A percentile compares a stretch with the other conserved stretches of the same genome.
These are phyloP conservation scores for Drosophila sulfurigaster DNA, from an alignment of 1,140 invertebrate species.

Conservation along the genomic window DNA sequence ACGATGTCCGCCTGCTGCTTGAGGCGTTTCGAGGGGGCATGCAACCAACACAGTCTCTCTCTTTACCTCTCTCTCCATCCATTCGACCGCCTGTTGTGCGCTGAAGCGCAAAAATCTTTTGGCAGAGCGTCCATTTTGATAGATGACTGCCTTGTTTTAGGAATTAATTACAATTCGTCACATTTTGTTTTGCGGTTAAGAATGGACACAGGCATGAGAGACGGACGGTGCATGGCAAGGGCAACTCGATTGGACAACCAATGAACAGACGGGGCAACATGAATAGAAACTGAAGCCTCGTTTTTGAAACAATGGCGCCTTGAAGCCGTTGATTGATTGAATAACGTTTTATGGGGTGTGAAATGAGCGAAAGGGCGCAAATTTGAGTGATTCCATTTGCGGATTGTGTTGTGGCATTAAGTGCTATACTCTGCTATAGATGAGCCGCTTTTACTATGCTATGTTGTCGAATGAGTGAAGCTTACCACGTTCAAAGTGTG, in stretches of 20 bases:
- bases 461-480: conserved; percentile 6
- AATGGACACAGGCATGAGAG: conserved; percentile 15
- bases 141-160: conserved; percentile 83
- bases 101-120: conserved; percentile 78
- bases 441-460: conserved; percentile 24
- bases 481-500: conserved; percentile 83
- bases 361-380: conserved; percentile 78
- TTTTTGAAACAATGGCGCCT: conserved; percentile 68
- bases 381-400: conserved; percentile 72
- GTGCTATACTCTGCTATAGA: conserved; percentile 34
- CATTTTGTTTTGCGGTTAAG: conserved; percentile 79
- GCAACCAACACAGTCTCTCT: background rate
- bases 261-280: conserved; percentile 11
- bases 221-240: background rate
- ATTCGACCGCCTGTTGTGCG: conserved; percentile 50
- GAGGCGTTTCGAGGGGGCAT: conserved; percentile 58
- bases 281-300: conserved; percentile 20
- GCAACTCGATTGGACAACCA: background rate
- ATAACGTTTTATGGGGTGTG: conserved; percentile 78
- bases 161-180: conserved; percentile 85
- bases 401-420: conserved; percentile 62
- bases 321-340: conserved; percentile 78
- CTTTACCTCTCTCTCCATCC: background rate
- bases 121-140: conserved; percentile 75
- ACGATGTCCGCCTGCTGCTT: conserved; percentile 62